Evolutionary conservation across 1,140 invertebrate species (phyloP).

Genomic region (Pseudoatta argentina): DNA sequence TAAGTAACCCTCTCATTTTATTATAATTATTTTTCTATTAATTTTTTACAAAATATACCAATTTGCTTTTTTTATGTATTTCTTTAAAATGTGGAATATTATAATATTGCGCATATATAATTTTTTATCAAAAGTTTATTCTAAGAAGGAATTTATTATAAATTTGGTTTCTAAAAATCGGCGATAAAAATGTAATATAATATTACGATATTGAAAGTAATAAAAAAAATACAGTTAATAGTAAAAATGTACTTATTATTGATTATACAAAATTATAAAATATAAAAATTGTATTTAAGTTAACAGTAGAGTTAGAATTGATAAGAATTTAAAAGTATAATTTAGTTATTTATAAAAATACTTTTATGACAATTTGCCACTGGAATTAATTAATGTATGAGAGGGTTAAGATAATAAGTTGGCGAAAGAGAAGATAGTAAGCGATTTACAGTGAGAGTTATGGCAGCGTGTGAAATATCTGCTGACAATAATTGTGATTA

Average conservation of each 20-base stretch:
- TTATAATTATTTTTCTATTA: slow-evolving; percentile 3
- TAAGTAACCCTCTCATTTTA: slow-evolving; percentile 55
- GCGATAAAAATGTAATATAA: background rate
- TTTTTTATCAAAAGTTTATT: background rate
- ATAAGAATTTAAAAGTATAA: slow-evolving; percentile 3
- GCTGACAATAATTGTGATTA: slow-evolving; percentile 59
- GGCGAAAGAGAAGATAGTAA: slow-evolving; percentile 68
- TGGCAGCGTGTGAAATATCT: slow-evolving; percentile 63
- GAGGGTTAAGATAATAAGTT: slow-evolving; percentile 59
- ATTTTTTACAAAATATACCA: background rate
- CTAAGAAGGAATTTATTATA: background rate
- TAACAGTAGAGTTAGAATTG: background rate
- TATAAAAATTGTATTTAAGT: background rate
- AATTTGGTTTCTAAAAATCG: background rate
- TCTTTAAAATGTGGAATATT: background rate
- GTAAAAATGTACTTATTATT: no score
- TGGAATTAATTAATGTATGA: slow-evolving; percentile 2
- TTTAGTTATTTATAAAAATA: slow-evolving; percentile 11
- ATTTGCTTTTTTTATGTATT: background rate
- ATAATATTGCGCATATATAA: background rate
- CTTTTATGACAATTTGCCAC: background rate
- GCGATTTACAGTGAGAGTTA: slow-evolving; percentile 60
- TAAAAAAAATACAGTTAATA: no score
- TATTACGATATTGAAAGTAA: background rate
- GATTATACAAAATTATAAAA: slow-evolving; percentile 22